Percentiles rank a stretch among this genome's conserved stretches.
Evolutionary conservation across 1,140 invertebrate species (phyloP).

Genomic region (Carcinoscorpius rotundicauda): DNA sequence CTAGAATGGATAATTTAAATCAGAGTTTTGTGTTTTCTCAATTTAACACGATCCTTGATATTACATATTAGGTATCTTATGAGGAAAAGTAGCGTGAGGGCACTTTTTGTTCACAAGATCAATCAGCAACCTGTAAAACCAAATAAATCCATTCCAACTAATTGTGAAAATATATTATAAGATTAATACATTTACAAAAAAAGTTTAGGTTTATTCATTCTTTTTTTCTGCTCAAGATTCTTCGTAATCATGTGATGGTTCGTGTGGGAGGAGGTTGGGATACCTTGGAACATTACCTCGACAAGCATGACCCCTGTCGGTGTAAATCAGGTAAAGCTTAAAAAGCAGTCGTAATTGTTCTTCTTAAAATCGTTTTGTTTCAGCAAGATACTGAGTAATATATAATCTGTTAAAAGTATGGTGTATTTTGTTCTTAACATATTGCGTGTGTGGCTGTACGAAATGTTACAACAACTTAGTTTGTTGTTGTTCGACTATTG

Average conservation of each 20-base stretch:
- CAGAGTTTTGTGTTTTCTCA: too few relatives aligned
- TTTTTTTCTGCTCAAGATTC: slow-evolving; percentile 49
- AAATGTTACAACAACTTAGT: background rate
- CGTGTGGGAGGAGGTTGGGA: slow-evolving; percentile 95
- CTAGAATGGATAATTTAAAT: too few relatives aligned
- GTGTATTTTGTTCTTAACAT: background rate
- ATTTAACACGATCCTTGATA: too few relatives aligned
- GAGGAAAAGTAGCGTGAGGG: too few relatives aligned
- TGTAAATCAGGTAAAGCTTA: slow-evolving; percentile 49
- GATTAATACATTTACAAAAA: too few relatives aligned
- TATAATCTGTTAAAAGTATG: background rate
- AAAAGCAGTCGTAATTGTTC: background rate
- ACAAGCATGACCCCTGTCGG: slow-evolving; percentile 92
- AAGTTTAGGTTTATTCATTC: background rate
- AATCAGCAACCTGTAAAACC: too few relatives aligned
- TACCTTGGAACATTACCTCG: slow-evolving; percentile 85
- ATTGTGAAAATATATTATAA: too few relatives aligned
- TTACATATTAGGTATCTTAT: too few relatives aligned
- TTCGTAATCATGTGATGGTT: slow-evolving; percentile 95
- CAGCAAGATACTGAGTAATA: background rate
- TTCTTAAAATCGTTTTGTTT: background rate
- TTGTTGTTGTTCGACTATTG: background rate
- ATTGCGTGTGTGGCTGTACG: background rate
- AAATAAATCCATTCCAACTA: too few relatives aligned
- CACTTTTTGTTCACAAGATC: too few relatives aligned